A percentile compares a stretch with the other conserved stretches of the same genome.
Evolutionary conservation across 2,113 vertebrate genomes (phyloP).

Genomic region (Oenanthe melanoleuca): DNA sequence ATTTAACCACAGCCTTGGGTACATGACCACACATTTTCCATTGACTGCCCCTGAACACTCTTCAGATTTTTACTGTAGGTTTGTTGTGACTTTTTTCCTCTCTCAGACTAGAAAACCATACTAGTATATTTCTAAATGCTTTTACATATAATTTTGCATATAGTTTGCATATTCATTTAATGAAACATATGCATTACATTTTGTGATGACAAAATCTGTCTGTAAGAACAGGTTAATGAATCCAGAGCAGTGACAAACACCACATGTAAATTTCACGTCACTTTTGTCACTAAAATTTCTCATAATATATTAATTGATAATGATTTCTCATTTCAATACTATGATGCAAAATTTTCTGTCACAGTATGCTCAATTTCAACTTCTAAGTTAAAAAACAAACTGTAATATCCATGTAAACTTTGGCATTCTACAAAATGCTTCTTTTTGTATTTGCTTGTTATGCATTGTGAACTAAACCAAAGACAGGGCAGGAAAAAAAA

Average conservation of each 20-base stretch:
- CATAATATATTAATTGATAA: background rate
- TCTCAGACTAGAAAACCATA: background rate
- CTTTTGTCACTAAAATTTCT: background rate
- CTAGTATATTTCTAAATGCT: background rate
- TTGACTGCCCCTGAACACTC: background rate
- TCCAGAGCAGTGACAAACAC: background rate
- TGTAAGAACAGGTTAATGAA: background rate
- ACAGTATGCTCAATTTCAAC: background rate
- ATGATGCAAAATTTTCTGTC: background rate
- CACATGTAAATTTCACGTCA: background rate
- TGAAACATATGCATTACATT: background rate
- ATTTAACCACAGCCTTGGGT: background rate
- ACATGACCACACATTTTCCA: background rate
- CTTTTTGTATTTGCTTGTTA: background rate
- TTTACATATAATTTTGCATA: background rate
- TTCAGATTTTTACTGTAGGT: background rate
- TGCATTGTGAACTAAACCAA: conserved; percentile 1
- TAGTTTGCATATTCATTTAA: background rate
- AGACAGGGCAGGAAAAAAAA: conserved; percentile 46
- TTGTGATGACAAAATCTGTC: background rate
- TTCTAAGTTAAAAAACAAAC: background rate
- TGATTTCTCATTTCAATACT: background rate
- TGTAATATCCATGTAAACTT: background rate
- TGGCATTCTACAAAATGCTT: background rate
- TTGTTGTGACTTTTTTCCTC: background rate